Conservation (phyloP, 2,888 invertebrate species). For the Rambutsinella grinnellia region DNA sequence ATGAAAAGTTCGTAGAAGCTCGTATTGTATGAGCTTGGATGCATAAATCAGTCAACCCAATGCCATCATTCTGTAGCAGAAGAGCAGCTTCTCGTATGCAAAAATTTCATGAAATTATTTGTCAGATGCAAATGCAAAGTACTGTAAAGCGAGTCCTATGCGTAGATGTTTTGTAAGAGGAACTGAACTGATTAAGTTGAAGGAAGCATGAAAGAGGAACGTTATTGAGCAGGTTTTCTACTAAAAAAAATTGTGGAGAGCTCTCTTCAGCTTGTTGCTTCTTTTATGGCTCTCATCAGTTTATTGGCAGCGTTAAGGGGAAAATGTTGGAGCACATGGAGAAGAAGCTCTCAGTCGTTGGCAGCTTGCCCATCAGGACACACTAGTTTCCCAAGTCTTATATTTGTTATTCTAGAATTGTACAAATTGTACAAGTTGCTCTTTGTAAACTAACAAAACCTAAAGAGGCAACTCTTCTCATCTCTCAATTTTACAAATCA, state of each 20-base stretch:
- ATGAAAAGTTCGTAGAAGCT: too few species aligned
- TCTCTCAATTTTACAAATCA: too few species aligned
- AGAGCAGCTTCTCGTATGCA: too few species aligned
- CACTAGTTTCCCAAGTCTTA: neutral
- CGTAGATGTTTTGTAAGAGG: neutral
- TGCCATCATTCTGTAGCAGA: too few species aligned
- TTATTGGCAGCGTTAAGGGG: neutral
- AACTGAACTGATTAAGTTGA: neutral
- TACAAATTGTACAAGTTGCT: too few species aligned
- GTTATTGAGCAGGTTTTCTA: neutral
- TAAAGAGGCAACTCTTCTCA: too few species aligned
- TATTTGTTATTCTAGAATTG: too few species aligned
- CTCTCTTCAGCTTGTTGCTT: slow-evolving; percentile 6
- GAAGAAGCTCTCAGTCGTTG: slow-evolving; percentile 39
- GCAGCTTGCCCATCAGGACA: slow-evolving; percentile 49
- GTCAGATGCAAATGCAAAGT: neutral
- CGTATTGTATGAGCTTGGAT: too few species aligned
- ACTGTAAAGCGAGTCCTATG: neutral
- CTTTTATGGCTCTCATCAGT: neutral
- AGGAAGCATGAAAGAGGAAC: neutral
- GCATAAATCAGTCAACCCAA: too few species aligned
- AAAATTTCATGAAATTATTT: neutral
- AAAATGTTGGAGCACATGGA: slow-evolving; percentile 29
- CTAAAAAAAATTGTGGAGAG: neutral
- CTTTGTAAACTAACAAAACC: too few species aligned